These are phyloP conservation scores for Pantherophis guttatus DNA, from an alignment of 2,113 vertebrate genomes.

Conservation along the genomic window DNA sequence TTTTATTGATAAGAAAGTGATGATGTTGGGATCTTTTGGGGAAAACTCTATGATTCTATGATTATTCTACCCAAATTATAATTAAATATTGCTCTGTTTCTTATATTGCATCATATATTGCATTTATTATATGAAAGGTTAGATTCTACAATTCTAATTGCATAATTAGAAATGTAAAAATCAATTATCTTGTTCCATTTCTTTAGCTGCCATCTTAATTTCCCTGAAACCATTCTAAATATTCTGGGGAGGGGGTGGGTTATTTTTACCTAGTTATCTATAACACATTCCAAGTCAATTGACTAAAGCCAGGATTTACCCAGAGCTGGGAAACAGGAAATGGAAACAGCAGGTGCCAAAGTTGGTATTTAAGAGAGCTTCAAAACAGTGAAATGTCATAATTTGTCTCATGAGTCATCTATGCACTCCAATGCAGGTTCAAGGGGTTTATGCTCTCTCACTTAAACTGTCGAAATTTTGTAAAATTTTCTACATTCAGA, in stretches of 20 bases:
- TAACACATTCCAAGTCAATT: neutral
- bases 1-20: neutral
- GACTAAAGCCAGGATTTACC: conserved; percentile 7
- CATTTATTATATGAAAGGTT: neutral
- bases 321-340: conserved; percentile 15
- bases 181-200: neutral
- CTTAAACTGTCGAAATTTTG: conserved; percentile 15
- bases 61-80: neutral
- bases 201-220: conserved; percentile 1
- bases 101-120: neutral
- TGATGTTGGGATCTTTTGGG: neutral
- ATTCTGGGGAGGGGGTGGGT: neutral
- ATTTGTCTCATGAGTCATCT: conserved; percentile 20
- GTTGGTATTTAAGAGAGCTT: neutral
- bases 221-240: conserved; percentile 23
- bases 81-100: neutral
- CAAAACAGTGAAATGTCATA: neutral
- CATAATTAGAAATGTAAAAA: neutral
- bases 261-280: neutral
- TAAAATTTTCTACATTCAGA: conserved; percentile 12
- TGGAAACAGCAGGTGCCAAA: conserved; percentile 13
- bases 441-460: conserved; percentile 18
- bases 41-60: neutral
- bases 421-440: conserved; percentile 23
- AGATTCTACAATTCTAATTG: neutral